phyloP scores from a whole-genome alignment of 1,140 invertebrate genomes.

The Laupala kohalensis region DNA sequence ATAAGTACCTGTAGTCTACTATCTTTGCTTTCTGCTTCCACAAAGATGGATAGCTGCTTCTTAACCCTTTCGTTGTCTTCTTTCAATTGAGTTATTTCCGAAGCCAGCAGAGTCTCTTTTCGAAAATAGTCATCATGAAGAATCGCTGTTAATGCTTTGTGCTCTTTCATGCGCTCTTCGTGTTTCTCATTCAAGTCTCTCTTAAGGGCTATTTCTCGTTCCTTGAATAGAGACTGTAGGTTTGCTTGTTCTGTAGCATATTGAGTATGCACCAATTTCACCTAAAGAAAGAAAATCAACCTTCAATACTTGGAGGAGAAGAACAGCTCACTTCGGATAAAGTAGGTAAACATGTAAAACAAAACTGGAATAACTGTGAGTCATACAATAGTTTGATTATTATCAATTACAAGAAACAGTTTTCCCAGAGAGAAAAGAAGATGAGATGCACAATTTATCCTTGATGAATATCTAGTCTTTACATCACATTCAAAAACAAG shows the following conservation, averaged over 20 bases:
- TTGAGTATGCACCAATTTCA: too few relatives aligned
- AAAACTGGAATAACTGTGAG: too few relatives aligned
- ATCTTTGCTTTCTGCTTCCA: neutral
- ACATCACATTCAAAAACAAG: too few relatives aligned
- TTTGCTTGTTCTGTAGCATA: neutral
- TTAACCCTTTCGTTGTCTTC: neutral
- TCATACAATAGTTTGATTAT: too few relatives aligned
- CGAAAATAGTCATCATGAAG: neutral
- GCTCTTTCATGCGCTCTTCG: neutral
- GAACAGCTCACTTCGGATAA: too few relatives aligned
- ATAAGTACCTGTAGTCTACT: slow-evolving; percentile 2
- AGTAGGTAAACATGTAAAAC: too few relatives aligned
- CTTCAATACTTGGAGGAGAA: too few relatives aligned
- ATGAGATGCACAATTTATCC: too few relatives aligned
- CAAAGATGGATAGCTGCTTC: neutral
- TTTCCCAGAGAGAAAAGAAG: too few relatives aligned
- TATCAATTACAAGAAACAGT: too few relatives aligned
- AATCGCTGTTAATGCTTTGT: neutral
- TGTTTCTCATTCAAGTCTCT: neutral
- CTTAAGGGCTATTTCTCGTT: neutral
- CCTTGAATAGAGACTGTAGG: neutral
- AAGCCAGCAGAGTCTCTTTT: neutral
- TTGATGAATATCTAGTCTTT: too few relatives aligned
- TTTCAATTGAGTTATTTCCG: neutral
- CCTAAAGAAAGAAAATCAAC: too few relatives aligned